Base-by-base conservation (phyloP, 2,888 invertebrate genomes). In the Pachymerium ferrugineum region DNA sequence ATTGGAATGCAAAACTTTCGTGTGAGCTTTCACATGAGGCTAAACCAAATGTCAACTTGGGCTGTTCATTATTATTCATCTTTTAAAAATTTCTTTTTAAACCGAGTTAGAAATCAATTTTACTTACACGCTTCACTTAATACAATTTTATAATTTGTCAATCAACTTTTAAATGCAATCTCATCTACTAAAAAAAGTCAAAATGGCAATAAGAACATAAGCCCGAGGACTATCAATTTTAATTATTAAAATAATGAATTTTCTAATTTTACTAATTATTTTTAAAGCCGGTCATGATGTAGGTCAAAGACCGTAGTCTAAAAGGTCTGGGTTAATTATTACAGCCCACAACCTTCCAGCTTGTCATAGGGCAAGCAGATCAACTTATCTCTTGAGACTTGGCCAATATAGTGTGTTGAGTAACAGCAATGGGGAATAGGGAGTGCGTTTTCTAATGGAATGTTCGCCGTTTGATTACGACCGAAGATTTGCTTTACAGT, bases 1-100 rank as follows among this genome's bases (percentile, higher is more conserved):
- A 62, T 62, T 62, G 62, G 25, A 10, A 12, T 25, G 62, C 62
- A 62, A 62, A 62, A 62, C 25, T 62, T 62, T 62, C 62, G 25
- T 62, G 62, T 25, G 62, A 62, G 12, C 10, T 62, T 22, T 62
- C 62, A 62, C 62, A 14, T 10, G 14, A 62, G 25, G 10, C 25
- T 62, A 62, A 62, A 62, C 25, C 25, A n/a, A 22, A 28, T 25
- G 25, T 62, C 28, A 28, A 62, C 62, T 28, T 28, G 8, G 8
- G 4, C 12, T 25, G 10, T 62, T n/a, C 28, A 28, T 25, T n/a
- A 28, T 22, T 28, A 12, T 62, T 25, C 28, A n/a, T 38, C 16
- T 38, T 38, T 47, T 8, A 33, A 22, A 22, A 54, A 54, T 54
- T 19, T n/a, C 2, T 16, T 47, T 47, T 16, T 22, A 16, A 16